Evolutionary conservation across 2,888 invertebrate species (phyloP).

Genomic region (Cantharis lateralis): DNA sequence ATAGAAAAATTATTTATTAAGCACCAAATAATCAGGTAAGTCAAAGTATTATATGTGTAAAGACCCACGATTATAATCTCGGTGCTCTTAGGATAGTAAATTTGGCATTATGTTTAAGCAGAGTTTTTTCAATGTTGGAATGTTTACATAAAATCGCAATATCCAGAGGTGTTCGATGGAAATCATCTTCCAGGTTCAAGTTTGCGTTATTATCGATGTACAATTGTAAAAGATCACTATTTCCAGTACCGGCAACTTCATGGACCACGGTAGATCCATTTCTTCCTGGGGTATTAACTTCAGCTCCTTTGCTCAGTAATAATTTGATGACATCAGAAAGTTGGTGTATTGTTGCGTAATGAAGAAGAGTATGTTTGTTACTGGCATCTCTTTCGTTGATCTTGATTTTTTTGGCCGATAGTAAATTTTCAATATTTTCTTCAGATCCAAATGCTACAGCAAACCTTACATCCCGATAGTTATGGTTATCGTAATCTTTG

Average conservation of each 20-base stretch:
- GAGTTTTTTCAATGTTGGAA: background rate
- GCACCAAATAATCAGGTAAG: too few relatives aligned
- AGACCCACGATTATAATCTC: too few relatives aligned
- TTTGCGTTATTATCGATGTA: background rate
- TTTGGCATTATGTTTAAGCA: background rate
- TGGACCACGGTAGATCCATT: background rate
- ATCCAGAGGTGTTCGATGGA: background rate
- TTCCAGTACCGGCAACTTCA: background rate
- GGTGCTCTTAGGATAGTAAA: too few relatives aligned
- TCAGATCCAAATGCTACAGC: constrained; percentile 1
- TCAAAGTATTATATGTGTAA: too few relatives aligned
- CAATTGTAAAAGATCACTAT: background rate
- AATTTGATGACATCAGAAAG: background rate
- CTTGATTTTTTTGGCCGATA: background rate
- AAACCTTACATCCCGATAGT: background rate
- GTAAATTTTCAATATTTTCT: background rate
- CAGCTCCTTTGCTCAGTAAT: background rate
- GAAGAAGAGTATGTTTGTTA: background rate
- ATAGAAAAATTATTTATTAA: too few relatives aligned
- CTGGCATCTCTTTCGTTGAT: background rate
- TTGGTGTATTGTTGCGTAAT: constrained; percentile 2
- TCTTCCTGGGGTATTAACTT: background rate
- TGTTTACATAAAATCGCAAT: background rate
- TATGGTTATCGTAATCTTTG: background rate
- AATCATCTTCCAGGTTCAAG: background rate